These are phyloP conservation scores for Mellivora capensis DNA, from an alignment of 2,113 vertebrate genomes.

Conservation along the genomic window DNA sequence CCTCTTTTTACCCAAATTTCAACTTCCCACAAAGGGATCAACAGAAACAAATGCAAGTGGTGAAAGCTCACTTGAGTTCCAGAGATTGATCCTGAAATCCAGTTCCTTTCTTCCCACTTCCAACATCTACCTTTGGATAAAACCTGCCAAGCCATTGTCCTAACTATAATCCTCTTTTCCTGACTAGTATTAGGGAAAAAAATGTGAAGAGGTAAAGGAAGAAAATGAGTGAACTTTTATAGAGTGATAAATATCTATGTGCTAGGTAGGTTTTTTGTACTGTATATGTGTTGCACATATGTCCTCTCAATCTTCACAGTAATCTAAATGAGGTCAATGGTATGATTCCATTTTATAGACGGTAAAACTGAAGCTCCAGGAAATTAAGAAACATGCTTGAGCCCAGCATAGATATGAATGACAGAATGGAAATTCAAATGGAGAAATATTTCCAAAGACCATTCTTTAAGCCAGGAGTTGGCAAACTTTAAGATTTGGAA, in stretches of 20 bases:
- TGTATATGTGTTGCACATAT: not conserved
- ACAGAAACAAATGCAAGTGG: not conserved
- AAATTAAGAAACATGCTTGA: not conserved
- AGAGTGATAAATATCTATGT: not conserved
- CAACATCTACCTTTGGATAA: not conserved
- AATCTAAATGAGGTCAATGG: not conserved
- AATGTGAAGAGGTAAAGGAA: not conserved
- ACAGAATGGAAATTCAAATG: not conserved
- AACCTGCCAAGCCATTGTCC: not conserved
- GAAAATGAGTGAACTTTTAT: not conserved
- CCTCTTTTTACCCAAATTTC: not conserved
- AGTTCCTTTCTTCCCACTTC: not conserved
- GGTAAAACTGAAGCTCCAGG: not conserved
- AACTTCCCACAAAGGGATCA: not conserved
- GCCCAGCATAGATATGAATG: not conserved
- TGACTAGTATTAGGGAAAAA: not conserved
- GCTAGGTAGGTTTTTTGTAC: not conserved
- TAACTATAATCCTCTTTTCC: not conserved
- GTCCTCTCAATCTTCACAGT: not conserved
- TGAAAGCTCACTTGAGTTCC: not conserved
- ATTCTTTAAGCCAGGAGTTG: not conserved
- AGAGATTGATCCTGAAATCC: not conserved
- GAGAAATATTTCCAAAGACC: not conserved
- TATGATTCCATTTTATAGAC: not conserved
- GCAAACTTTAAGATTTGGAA: not conserved